phyloP scores from a whole-genome alignment of 1,140 invertebrate genomes.

The Bombus polaris region DNA sequence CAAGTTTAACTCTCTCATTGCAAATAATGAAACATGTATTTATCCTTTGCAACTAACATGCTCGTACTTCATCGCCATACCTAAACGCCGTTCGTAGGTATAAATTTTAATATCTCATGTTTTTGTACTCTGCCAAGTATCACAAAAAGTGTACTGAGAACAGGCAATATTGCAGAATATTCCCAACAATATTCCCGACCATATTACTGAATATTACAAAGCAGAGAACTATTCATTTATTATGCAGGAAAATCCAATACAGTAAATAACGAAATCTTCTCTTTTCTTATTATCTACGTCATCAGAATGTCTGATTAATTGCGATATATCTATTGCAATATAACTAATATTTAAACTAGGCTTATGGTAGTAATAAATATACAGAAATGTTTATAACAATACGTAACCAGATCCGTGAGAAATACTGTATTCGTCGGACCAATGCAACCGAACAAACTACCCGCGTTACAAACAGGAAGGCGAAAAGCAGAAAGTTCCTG shows the following conservation, averaged over 20 bases:
- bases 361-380: neutral
- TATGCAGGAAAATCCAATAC: too few species aligned
- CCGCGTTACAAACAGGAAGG: constrained; percentile 4
- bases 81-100: neutral
- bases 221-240: neutral
- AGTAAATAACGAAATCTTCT: neutral
- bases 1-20: neutral
- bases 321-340: neutral
- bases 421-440: neutral
- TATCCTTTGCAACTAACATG: too few species aligned
- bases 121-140: neutral
- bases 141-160: too few species aligned
- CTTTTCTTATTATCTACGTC: neutral
- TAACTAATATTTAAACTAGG: too few species aligned
- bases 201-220: neutral
- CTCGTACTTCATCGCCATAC: too few species aligned
- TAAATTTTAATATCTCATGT: neutral
- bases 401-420: neutral
- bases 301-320: neutral
- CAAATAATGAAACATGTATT: neutral
- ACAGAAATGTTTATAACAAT: neutral
- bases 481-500: constrained; percentile 32
- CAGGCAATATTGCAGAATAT: too few species aligned
- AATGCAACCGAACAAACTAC: neutral
- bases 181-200: too few species aligned